These are phyloP conservation scores for Netta rufina DNA, from an alignment of 2,797 vertebrate genomes.

Conservation along the genomic window DNA sequence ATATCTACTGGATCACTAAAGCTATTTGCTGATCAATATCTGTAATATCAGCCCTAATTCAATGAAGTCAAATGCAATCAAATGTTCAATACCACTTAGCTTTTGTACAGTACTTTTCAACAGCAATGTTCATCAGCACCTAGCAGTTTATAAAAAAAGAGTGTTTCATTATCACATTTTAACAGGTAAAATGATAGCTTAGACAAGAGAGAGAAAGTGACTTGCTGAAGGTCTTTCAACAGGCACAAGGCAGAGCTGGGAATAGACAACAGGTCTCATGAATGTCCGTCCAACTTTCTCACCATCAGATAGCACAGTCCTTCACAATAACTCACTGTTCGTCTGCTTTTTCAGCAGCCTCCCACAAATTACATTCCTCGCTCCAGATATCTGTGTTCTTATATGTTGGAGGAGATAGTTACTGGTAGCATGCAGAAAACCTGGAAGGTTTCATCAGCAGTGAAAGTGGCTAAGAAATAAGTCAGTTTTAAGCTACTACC, in stretches of 20 bases:
- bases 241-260: constrained; percentile 7
- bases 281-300: background rate
- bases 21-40: background rate
- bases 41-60: background rate
- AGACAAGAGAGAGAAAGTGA: constrained; percentile 39
- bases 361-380: constrained; percentile 19
- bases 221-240: constrained; percentile 52
- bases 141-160: background rate
- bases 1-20: background rate
- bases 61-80: background rate
- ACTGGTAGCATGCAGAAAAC: background rate
- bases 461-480: background rate
- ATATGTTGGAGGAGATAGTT: constrained; percentile 1
- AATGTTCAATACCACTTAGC: background rate
- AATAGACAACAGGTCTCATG: background rate
- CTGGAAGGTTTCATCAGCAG: background rate
- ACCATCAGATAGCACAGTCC: background rate
- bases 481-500: background rate
- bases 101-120: background rate
- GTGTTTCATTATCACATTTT: constrained; percentile 65
- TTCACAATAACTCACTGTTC: constrained; percentile 42
- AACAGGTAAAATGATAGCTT: constrained; percentile 40
- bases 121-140: constrained; percentile 38
- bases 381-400: constrained; percentile 1
- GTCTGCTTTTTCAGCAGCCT: constrained; percentile 33